Percentiles rank a stretch among this genome's conserved stretches.
Evolutionary conservation across 2,797 vertebrate genomes (phyloP).

Genomic region (Columba guinea): DNA sequence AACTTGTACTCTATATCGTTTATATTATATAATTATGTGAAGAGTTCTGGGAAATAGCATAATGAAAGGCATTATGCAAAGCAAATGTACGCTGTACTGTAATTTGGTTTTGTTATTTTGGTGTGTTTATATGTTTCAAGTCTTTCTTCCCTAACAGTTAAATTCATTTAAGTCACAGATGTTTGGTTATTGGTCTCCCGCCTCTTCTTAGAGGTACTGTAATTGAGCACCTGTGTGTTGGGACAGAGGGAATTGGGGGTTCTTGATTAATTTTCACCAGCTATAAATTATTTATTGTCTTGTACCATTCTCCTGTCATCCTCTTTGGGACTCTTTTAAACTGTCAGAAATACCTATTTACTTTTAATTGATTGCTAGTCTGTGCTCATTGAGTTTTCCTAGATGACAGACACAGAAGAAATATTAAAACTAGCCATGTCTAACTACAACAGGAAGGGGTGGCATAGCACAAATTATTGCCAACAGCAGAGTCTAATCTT

Average conservation of each 20-base stretch:
- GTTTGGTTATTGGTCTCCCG: constrained; percentile 59
- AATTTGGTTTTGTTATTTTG: constrained; percentile 46
- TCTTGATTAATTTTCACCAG: constrained; percentile 69
- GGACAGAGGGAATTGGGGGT: constrained; percentile 48
- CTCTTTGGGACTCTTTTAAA: constrained; percentile 71
- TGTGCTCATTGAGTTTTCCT: constrained; percentile 68
- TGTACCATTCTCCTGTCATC: constrained; percentile 60
- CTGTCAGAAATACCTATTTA: constrained; percentile 77
- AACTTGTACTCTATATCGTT: background rate
- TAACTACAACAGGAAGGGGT: background rate
- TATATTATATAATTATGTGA: constrained; percentile 25
- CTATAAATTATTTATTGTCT: constrained; percentile 77
- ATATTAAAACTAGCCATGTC: constrained; percentile 43
- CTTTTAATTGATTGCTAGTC: constrained; percentile 77
- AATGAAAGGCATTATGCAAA: constrained; percentile 24
- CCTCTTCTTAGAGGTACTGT: constrained; percentile 56
- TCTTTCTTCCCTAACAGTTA: constrained; percentile 32
- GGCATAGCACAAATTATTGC: background rate
- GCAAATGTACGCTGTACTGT: constrained; percentile 6
- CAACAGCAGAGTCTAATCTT: constrained; percentile 5
- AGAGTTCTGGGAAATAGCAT: constrained; percentile 39
- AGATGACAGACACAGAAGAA: constrained; percentile 63
- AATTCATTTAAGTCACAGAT: constrained; percentile 55
- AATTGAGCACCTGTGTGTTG: constrained; percentile 56
- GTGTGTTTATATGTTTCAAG: constrained; percentile 31